Evolutionary conservation across 1,140 invertebrate species (phyloP), one percentile per base, ranked within the genome.

Genomic region (Drosophila hydei): DNA sequence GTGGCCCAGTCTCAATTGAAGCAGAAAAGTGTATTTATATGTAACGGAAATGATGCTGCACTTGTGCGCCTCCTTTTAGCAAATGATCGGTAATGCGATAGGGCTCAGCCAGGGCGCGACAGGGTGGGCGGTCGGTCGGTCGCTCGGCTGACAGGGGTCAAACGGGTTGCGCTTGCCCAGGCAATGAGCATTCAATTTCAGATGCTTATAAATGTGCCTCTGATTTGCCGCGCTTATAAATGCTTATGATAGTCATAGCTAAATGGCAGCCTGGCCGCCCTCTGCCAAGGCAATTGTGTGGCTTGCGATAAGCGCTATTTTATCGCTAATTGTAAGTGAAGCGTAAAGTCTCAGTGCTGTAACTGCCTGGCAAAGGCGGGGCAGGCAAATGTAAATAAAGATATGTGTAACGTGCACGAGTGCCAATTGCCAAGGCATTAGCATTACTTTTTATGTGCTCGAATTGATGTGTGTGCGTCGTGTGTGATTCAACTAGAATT

Each of bases 21-120:
- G 77, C 81, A 87, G 81, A 85, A 85, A 85, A 85, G 81, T 85
- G 83, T 87, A 83, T 88, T 83, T 88, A 88, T 88, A 88, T 88
- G 78, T 88, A 83, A 88, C 83, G 83, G 83, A 88, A 88, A 88
- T 88, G 83, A 88, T 88, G 72, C 78, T 88, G 83, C 83, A 88
- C 83, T 88, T 88, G 68, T 85, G 77, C 52, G 62, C 77, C 48
- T 77, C 74, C 63, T 61, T 62, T 62, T 71, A 68, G 65, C 70
- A 54, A 67, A 16, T 61, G 71, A 67, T 71, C 67, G 63, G 72
- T 67, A 45, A 76, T 74, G 64, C 58, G 70, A 79, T 64, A 77
- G 70, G 59, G 56, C 43, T n/a, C n/a, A 27, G 19, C 48, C 25
- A 8, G 16, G 30, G 12, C 2, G 12, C 1, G 30, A 11, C 3